phyloP scores from a whole-genome alignment of 2,113 vertebrate genomes.

The Dryoscopus gambensis region DNA sequence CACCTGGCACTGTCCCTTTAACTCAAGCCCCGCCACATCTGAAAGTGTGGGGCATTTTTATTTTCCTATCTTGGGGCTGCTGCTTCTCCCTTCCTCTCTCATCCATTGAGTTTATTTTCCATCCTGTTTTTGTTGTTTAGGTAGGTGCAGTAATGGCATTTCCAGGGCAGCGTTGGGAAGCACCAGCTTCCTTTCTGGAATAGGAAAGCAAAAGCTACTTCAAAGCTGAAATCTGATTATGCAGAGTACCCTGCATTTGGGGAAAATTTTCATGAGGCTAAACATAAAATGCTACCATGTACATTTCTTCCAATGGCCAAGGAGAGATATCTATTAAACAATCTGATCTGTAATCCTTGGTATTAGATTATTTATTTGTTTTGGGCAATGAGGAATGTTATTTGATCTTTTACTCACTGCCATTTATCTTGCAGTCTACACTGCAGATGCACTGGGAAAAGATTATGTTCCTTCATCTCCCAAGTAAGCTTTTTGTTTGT shows the following conservation, averaged over 20 bases:
- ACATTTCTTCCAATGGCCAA: neutral
- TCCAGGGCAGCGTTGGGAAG: neutral
- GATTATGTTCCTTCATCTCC: neutral
- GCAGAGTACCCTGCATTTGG: neutral
- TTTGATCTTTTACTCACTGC: slow-evolving; percentile 6
- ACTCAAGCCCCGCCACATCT: neutral
- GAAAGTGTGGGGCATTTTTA: neutral
- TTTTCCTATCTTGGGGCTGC: neutral
- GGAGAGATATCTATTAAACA: neutral
- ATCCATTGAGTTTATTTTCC: neutral
- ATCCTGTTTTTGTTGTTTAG: slow-evolving; percentile 15
- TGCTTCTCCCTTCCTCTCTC: neutral
- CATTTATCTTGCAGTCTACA: neutral
- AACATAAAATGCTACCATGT: neutral
- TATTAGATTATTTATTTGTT: slow-evolving; percentile 34
- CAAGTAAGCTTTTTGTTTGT: slow-evolving; percentile 10
- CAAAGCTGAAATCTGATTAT: neutral
- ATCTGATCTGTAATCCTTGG: neutral
- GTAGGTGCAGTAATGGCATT: slow-evolving; percentile 10
- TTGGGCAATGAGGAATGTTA: neutral
- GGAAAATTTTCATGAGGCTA: neutral
- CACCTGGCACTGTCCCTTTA: slow-evolving; percentile 10
- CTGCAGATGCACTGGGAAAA: neutral
- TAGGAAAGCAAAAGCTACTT: neutral
- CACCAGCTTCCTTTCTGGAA: neutral